Conservation (phyloP, 2,888 invertebrate species). For the Troides aeacus region DNA sequence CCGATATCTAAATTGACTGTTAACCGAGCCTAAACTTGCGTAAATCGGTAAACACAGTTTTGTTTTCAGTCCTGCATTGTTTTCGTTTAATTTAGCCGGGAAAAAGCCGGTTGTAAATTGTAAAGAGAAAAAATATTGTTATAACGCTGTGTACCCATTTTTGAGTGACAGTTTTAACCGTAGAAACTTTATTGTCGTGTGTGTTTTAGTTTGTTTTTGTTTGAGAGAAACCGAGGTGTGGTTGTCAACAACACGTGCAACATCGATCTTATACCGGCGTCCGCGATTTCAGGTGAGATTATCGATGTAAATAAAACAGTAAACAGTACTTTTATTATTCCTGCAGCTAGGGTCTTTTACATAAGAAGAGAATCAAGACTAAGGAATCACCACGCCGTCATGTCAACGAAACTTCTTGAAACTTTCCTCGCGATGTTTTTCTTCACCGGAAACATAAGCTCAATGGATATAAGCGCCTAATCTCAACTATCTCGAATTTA, state of each 20-base stretch:
- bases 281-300: conserved; percentile 35
- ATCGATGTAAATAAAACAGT: not conserved
- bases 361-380: no score
- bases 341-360: not conserved
- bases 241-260: conserved; percentile 52
- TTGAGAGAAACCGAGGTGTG: conserved; percentile 46
- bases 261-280: conserved; percentile 55
- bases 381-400: no score
- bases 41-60: conserved; percentile 34
- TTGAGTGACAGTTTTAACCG: conserved; percentile 52
- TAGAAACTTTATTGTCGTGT: conserved; percentile 42
- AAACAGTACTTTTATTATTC: not conserved
- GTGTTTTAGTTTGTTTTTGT: conserved; percentile 48
- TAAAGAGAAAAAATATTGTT: conserved; percentile 42
- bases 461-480: no score
- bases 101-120: conserved; percentile 61
- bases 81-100: conserved; percentile 61
- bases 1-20: conserved; percentile 34
- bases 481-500: not conserved
- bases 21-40: conserved; percentile 34
- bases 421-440: no score
- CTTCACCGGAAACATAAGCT: no score
- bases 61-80: conserved; percentile 44
- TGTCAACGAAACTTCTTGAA: no score
- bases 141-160: conserved; percentile 49